A percentile compares a stretch with the other conserved stretches of the same genome.
Conservation (phyloP, 1,140 invertebrate species). For the Triops longicaudatus region DNA sequence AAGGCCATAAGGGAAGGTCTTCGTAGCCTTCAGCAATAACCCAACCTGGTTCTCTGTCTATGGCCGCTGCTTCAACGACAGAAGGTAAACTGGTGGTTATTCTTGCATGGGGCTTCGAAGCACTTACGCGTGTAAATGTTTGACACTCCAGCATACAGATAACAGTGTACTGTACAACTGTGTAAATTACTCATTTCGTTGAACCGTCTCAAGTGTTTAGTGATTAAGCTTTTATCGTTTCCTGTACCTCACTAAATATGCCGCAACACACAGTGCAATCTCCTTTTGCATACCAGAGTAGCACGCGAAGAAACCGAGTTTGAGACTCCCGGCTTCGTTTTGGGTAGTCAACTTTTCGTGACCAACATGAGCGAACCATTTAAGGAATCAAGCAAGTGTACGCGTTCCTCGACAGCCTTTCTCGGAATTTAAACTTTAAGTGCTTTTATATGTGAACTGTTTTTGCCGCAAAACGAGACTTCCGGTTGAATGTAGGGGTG, state of each 20-base stretch:
- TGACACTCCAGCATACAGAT: no score
- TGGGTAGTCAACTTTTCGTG: not conserved
- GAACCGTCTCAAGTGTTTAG: no score
- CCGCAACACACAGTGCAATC: not conserved
- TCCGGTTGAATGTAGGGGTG: no score
- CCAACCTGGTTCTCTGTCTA: not conserved
- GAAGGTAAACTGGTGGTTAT: not conserved
- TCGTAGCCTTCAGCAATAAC: not conserved
- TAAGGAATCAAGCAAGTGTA: not conserved
- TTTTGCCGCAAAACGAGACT: no score
- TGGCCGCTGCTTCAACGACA: not conserved
- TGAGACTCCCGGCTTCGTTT: not conserved
- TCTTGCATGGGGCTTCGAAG: not conserved
- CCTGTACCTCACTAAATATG: no score
- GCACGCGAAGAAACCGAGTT: not conserved
- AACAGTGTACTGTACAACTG: no score
- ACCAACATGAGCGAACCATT: not conserved
- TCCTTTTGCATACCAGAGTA: not conserved
- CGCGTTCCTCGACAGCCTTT: no score
- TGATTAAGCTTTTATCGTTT: no score
- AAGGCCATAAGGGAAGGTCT: constrained; percentile 11
- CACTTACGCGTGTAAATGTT: not conserved
- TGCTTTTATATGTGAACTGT: no score
- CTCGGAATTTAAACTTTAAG: no score
- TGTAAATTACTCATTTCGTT: no score